Evolutionary conservation across 2,888 invertebrate species (phyloP).

Genomic region (Protophormia terraenovae): DNA sequence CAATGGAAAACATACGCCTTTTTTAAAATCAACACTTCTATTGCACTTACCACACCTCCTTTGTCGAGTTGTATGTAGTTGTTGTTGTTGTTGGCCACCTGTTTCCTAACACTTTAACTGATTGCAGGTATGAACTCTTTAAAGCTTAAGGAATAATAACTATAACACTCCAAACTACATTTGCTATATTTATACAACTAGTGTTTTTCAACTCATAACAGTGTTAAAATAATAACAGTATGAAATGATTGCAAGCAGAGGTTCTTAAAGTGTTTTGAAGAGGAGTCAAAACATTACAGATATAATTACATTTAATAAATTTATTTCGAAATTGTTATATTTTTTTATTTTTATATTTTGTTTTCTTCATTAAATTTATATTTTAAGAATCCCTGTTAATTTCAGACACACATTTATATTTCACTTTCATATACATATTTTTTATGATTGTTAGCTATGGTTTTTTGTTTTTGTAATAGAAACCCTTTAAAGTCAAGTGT

Average conservation of each 20-base stretch:
- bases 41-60: slow-evolving; percentile 34
- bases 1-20: slow-evolving; percentile 11
- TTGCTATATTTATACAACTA: background rate
- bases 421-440: background rate
- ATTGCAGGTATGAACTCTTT: slow-evolving; percentile 35
- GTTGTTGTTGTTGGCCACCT: slow-evolving; percentile 33
- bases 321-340: too few species aligned
- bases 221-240: slow-evolving; percentile 43
- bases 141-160: background rate
- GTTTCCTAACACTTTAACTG: slow-evolving; percentile 52
- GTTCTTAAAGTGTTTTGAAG: background rate
- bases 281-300: background rate
- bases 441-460: background rate
- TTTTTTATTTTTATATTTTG: background rate
- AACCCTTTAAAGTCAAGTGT: slow-evolving; percentile 46
- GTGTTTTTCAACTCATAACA: slow-evolving; percentile 4
- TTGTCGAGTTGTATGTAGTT: background rate
- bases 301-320: too few species aligned
- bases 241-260: slow-evolving; percentile 15
- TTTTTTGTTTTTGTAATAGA: slow-evolving; percentile 17
- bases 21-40: slow-evolving; percentile 27
- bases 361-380: background rate
- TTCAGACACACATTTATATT: slow-evolving; percentile 12
- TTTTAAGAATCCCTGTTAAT: slow-evolving; percentile 34
- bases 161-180: background rate